Evolutionary conservation across 2,888 invertebrate species (phyloP).

Genomic region (Ariolimax columbianus): DNA sequence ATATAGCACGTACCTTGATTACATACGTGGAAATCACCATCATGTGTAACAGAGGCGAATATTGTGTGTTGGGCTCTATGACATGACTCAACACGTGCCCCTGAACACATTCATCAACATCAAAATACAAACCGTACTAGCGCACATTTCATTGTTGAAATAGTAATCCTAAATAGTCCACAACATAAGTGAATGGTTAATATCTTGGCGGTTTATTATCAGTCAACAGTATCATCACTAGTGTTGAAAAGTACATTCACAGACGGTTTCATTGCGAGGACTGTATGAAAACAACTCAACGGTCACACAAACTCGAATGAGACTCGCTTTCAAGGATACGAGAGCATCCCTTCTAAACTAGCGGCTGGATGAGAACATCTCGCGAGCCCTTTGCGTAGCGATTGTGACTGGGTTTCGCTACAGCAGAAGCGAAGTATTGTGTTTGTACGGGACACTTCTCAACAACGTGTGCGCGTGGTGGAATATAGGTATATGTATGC

Average conservation of each 20-base stretch:
- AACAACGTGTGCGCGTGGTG: not conserved
- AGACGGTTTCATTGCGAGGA: not conserved
- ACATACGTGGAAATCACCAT: too few relatives aligned
- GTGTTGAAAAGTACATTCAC: not conserved
- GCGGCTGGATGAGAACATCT: not conserved
- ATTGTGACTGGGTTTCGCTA: not conserved
- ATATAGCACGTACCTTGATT: too few relatives aligned
- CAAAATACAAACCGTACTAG: too few relatives aligned
- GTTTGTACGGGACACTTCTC: not conserved
- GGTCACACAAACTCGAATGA: not conserved
- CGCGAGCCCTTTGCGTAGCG: not conserved
- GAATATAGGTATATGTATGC: too few relatives aligned
- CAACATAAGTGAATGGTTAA: not conserved
- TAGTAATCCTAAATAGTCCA: not conserved
- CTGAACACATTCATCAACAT: too few relatives aligned
- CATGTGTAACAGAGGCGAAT: too few relatives aligned
- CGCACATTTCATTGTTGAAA: not conserved
- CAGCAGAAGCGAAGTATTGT: constrained; percentile 1
- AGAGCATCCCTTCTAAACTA: not conserved
- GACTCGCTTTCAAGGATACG: not conserved
- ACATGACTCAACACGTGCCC: too few relatives aligned
- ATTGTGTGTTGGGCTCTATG: too few relatives aligned
- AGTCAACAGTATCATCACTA: not conserved
- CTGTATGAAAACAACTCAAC: not conserved
- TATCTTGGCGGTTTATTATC: not conserved